Percentiles rank a stretch among this genome's conserved stretches.
phyloP scores from a whole-genome alignment of 2,797 vertebrate genomes.

The Brachymystax lenok region DNA sequence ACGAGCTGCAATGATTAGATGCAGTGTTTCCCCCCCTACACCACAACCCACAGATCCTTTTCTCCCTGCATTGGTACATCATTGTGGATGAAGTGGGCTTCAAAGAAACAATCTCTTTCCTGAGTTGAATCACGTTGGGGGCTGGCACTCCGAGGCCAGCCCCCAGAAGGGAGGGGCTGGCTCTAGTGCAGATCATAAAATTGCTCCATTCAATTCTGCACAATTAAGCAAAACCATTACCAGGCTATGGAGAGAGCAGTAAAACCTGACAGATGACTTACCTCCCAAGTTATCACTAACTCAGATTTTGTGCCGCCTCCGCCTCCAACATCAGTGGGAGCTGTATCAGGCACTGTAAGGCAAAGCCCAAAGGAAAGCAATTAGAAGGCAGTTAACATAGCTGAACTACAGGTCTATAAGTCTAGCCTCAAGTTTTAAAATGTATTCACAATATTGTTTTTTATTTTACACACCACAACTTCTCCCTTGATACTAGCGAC shows the following conservation, averaged over 20 bases:
- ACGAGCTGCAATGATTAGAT: neutral
- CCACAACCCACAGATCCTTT: slow-evolving; percentile 32
- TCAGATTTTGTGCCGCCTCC: slow-evolving; percentile 96
- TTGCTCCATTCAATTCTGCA: slow-evolving; percentile 72
- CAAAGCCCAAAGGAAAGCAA: slow-evolving; percentile 67
- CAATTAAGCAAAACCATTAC: slow-evolving; percentile 63
- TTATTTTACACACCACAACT: slow-evolving; percentile 40
- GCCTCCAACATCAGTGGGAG: slow-evolving; percentile 91
- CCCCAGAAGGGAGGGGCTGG: slow-evolving; percentile 43
- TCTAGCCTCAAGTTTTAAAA: slow-evolving; percentile 11
- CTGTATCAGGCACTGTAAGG: slow-evolving; percentile 86
- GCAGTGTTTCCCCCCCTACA: neutral
- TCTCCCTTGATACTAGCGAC: slow-evolving; percentile 35
- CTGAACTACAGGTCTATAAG: slow-evolving; percentile 48
- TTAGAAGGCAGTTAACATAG: slow-evolving; percentile 65
- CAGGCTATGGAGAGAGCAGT: slow-evolving; percentile 56
- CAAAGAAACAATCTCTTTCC: slow-evolving; percentile 53
- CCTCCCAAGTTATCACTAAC: slow-evolving; percentile 98
- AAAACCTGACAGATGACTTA: slow-evolving; percentile 84
- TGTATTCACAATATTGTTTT: slow-evolving; percentile 37
- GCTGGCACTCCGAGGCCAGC: slow-evolving; percentile 50
- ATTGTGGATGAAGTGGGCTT: slow-evolving; percentile 55
- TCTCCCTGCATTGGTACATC: slow-evolving; percentile 36
- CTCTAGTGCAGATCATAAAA: slow-evolving; percentile 70
- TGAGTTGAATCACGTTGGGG: slow-evolving; percentile 47